phyloP scores from a whole-genome alignment of 2,797 vertebrate genomes.

The Cossypha niveicapilla region DNA sequence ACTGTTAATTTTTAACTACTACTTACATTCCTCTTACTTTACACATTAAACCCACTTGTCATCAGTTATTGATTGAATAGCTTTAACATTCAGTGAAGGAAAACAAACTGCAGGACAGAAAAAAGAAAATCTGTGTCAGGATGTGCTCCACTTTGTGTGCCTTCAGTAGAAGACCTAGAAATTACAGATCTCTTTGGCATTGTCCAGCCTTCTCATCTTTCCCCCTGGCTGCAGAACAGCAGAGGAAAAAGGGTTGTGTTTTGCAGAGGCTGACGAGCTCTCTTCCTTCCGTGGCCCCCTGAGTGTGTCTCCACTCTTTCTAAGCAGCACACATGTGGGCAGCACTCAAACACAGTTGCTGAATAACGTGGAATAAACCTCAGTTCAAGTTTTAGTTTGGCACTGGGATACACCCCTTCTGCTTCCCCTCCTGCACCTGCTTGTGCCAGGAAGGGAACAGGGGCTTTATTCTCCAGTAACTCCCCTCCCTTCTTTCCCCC shows the following conservation, averaged over 20 bases:
- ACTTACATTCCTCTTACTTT: conserved; percentile 26
- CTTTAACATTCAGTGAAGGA: neutral
- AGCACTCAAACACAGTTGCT: neutral
- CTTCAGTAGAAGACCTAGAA: neutral
- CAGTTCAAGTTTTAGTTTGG: neutral
- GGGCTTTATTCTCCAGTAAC: neutral
- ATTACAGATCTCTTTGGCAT: neutral
- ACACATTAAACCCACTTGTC: conserved; percentile 41
- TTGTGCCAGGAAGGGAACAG: neutral
- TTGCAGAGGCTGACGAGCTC: neutral
- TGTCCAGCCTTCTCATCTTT: neutral
- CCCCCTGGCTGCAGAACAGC: neutral
- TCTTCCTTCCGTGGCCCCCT: accelerated
- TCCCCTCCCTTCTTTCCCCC: neutral
- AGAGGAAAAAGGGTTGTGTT: neutral
- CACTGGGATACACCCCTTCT: neutral
- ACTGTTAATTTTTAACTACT: conserved; percentile 46
- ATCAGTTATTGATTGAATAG: conserved; percentile 28
- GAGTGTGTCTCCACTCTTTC: neutral
- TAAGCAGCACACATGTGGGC: accelerated
- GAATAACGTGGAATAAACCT: neutral
- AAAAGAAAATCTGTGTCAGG: neutral
- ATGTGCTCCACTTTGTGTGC: neutral
- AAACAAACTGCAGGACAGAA: neutral
- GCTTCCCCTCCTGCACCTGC: neutral